Conservation (phyloP, 2,888 invertebrate genomes). For the Drosophila austrosaltans region DNA sequence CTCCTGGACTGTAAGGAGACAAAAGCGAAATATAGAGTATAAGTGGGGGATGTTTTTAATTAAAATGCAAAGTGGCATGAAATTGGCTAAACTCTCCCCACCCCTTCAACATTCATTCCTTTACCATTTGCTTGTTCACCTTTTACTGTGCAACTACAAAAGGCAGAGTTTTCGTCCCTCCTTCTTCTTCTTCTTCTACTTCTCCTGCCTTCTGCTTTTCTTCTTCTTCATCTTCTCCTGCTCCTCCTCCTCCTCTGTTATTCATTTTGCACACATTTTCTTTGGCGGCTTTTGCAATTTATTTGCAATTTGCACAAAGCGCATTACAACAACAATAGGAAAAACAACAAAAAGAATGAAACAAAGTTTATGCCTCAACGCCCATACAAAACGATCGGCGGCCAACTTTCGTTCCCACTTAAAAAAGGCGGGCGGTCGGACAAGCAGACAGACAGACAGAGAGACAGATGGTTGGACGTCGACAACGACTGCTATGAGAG, state of each 20-base stretch:
- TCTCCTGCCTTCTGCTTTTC: neutral
- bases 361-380: slow-evolving; percentile 65
- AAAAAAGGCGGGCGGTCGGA: neutral
- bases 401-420: slow-evolving; percentile 32
- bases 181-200: neutral
- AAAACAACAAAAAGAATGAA: slow-evolving; percentile 21
- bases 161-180: slow-evolving; percentile 26
- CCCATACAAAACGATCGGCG: slow-evolving; percentile 67
- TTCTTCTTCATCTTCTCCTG: slow-evolving; percentile 27
- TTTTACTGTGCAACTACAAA: neutral
- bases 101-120: neutral
- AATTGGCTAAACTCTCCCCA: slow-evolving; percentile 36
- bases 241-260: neutral
- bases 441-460: neutral
- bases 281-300: slow-evolving; percentile 61
- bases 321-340: slow-evolving; percentile 48
- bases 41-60: slow-evolving; percentile 55
- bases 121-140: no score
- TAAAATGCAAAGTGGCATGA: slow-evolving; percentile 78
- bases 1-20: slow-evolving; percentile 86
- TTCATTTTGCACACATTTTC: slow-evolving; percentile 46
- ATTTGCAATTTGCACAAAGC: slow-evolving; percentile 74
- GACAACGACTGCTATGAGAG: slow-evolving; percentile 64
- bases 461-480: slow-evolving; percentile 48
- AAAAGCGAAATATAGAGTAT: slow-evolving; percentile 8